These are phyloP conservation scores for Phaonia tiefii DNA, from an alignment of 2,888 invertebrate genomes.

Conservation along the genomic window DNA sequence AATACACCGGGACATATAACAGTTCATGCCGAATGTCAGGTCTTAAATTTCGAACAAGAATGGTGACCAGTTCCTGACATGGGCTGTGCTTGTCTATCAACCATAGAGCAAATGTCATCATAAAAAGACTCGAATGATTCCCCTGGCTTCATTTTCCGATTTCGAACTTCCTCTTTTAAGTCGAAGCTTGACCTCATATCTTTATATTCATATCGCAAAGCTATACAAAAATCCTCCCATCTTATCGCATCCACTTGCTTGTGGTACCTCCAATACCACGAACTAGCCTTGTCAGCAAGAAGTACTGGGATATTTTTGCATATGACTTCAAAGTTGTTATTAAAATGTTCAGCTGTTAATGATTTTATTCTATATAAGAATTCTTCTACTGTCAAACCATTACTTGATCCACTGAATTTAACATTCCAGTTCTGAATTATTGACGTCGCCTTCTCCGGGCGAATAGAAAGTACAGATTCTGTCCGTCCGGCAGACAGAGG, in stretches of 20 bases:
- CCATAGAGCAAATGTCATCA: conserved; percentile 13
- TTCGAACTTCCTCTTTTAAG: conserved; percentile 15
- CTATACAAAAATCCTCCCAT: conserved; percentile 33
- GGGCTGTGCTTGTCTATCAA: background rate
- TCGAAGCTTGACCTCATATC: conserved; percentile 24
- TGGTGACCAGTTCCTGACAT: conserved; percentile 26
- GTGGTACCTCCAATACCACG: conserved; percentile 42
- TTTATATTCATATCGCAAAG: conserved; percentile 19
- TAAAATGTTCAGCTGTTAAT: conserved; percentile 24
- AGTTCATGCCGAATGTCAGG: conserved; percentile 48
- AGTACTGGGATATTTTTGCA: conserved; percentile 45
- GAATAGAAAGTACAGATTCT: no score
- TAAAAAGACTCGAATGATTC: conserved; percentile 27
- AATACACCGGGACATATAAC: conserved; percentile 42
- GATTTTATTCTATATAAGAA: conserved; percentile 35
- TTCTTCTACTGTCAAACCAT: conserved; percentile 29
- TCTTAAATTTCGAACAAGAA: conserved; percentile 26
- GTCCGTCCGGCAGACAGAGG: no score
- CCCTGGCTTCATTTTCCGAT: conserved; percentile 6
- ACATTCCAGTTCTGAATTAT: conserved; percentile 18
- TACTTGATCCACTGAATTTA: conserved; percentile 17
- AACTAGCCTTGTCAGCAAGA: conserved; percentile 4
- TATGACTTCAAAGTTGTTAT: conserved; percentile 25
- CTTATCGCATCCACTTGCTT: conserved; percentile 36
- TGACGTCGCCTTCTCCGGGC: background rate